Evolutionary conservation across 2,888 invertebrate genomes (phyloP), one percentile per base, ranked within the genome.

Genomic region (Sinodicranocentrus sp.): DNA sequence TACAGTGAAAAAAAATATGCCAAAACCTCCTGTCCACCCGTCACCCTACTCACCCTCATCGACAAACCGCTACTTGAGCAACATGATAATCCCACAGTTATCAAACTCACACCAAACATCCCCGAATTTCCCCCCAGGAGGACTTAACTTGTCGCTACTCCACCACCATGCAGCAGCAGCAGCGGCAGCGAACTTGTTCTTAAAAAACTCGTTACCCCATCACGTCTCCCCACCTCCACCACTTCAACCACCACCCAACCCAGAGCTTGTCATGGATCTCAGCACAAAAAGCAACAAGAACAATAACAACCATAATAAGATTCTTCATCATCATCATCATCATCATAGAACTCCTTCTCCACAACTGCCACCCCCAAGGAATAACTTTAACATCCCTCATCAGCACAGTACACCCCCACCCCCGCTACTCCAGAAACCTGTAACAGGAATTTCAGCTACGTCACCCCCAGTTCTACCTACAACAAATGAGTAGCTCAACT

Each of bases 401-500:
- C 54, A 21, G n/a, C 25, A 19, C 5, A 33, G 10, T 10, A 33
- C 48, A 15, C 5, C 77, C 6, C 77, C 77, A 19, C 70, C 70
- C n/a, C 57, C 33, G 25, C 25, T 48, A 2, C 48, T 57, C 6
- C 57, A 17, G 54, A 5, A 6, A 5, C 43, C 28, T 19, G 21
- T 76, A 2, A 57, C 77, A 17, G 67, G 57, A 1, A 96, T 96
- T 91, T 92, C 95, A 33, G 95, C 95, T 89, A 94, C 95, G 95
- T 90, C 90, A 68, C 96, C 96, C 0, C 92, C 95, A 79, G 78
- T 79, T 23, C 33, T 79, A 2, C 97, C 97, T 15, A 96, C 96
- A 0, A 95, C 97, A 88, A n/a, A n/a, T n/a, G n/a, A n/a, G n/a
- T n/a, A 97, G 90, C 97, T 97, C 0, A 94, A 96, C 0, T 97